These are phyloP conservation scores for Drosophila lacertosa DNA, from an alignment of 1,140 invertebrate genomes.

Conservation along the genomic window DNA sequence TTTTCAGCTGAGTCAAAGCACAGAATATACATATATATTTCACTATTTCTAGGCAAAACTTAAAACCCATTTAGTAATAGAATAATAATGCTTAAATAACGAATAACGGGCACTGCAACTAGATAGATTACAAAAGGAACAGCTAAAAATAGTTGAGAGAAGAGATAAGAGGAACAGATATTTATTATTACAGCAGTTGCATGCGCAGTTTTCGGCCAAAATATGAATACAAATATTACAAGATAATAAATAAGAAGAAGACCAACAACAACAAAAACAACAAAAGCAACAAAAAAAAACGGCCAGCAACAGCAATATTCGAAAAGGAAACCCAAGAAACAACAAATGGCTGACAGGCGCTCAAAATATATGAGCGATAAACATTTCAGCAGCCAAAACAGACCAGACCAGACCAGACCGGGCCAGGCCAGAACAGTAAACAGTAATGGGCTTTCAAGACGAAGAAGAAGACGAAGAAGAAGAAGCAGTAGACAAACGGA, in stretches of 20 bases:
- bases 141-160: background rate
- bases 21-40: too few relatives aligned
- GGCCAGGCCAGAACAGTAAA: conserved; percentile 35
- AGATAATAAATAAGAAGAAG: conserved; percentile 29
- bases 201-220: conserved; percentile 16
- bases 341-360: conserved; percentile 21
- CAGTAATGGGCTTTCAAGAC: conserved; percentile 39
- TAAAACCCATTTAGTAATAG: too few relatives aligned
- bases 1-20: too few relatives aligned
- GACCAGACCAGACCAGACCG: background rate
- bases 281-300: too few relatives aligned
- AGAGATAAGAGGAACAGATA: background rate
- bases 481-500: conserved; percentile 12
- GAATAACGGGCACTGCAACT: too few relatives aligned
- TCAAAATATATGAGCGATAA: conserved; percentile 50
- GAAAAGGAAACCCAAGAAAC: conserved; percentile 8
- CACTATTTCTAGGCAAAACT: too few relatives aligned
- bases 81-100: too few relatives aligned
- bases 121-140: background rate
- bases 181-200: conserved; percentile 25
- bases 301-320: background rate
- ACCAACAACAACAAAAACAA: conserved; percentile 4
- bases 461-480: conserved; percentile 13
- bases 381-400: conserved; percentile 49
- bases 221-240: conserved; percentile 20